Percentiles rank a stretch among this genome's conserved stretches.
Evolutionary conservation across 2,797 vertebrate genomes (phyloP).

Genomic region (Clamator glandarius): DNA sequence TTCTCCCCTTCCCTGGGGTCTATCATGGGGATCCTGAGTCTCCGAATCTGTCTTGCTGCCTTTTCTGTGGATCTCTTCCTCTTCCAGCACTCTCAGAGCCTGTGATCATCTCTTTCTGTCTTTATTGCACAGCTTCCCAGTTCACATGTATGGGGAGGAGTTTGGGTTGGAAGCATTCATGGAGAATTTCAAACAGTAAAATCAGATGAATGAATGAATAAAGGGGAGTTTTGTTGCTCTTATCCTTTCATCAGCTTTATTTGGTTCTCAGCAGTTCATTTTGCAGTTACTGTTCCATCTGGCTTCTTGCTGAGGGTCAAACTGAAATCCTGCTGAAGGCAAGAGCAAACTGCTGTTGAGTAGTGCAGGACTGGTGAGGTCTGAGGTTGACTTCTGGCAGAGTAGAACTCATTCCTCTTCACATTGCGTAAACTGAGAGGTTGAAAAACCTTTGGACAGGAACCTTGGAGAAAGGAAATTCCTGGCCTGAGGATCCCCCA

Average conservation of each 20-base stretch:
- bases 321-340: neutral
- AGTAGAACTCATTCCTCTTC: neutral
- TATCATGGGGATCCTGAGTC: neutral
- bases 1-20: neutral
- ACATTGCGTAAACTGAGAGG: neutral
- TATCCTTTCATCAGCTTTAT: conserved; percentile 41
- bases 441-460: neutral
- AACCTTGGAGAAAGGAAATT: neutral
- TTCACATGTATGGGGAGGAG: neutral
- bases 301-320: neutral
- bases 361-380: neutral
- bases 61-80: neutral
- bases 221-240: conserved; percentile 47
- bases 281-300: conserved; percentile 1
- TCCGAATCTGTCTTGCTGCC: neutral
- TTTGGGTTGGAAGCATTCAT: neutral
- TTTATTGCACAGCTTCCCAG: neutral
- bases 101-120: neutral
- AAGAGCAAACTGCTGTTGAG: neutral
- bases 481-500: neutral
- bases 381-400: neutral
- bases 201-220: conserved; percentile 49
- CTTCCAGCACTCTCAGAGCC: neutral
- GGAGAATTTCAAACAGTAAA: conserved; percentile 4
- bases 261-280: neutral